These are phyloP conservation scores for Argyresthia albistria DNA, from an alignment of 2,888 invertebrate species.

Conservation along the genomic window DNA sequence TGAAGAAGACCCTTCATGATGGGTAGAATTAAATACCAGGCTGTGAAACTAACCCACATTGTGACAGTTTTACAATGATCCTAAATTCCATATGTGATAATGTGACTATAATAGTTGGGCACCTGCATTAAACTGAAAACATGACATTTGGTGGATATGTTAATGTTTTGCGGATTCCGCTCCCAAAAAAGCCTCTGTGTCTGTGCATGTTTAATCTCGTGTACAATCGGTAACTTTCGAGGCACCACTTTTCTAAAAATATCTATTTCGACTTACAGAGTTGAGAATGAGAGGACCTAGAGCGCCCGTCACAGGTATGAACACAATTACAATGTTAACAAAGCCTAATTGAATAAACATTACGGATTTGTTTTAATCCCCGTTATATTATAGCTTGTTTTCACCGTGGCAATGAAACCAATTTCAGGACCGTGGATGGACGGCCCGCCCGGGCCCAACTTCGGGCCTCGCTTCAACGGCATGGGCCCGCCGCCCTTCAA, in stretches of 20 bases:
- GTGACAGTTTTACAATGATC: too few relatives aligned
- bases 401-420: neutral
- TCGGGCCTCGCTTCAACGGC: conserved; percentile 57
- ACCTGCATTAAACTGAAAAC: too few relatives aligned
- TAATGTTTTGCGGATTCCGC: too few relatives aligned
- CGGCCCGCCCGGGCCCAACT: conserved; percentile 20
- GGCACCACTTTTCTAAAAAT: neutral
- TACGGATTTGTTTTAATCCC: neutral
- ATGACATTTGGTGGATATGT: too few relatives aligned
- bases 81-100: too few relatives aligned
- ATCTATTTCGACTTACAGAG: conserved; percentile 45
- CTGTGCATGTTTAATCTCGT: too few relatives aligned
- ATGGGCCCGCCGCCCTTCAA: conserved; percentile 47
- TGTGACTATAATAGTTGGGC: too few relatives aligned
- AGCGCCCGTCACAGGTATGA: conserved; percentile 51
- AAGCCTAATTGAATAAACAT: neutral
- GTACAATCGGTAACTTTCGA: neutral
- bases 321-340: neutral
- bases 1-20: too few relatives aligned
- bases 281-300: conserved; percentile 60
- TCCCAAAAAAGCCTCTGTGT: too few relatives aligned
- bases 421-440: conserved; percentile 64
- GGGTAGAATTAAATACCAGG: too few relatives aligned
- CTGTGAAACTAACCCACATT: too few relatives aligned
- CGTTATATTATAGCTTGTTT: neutral